Evolutionary conservation across 2,113 vertebrate genomes (phyloP).

Genomic region (Elachura formosa): DNA sequence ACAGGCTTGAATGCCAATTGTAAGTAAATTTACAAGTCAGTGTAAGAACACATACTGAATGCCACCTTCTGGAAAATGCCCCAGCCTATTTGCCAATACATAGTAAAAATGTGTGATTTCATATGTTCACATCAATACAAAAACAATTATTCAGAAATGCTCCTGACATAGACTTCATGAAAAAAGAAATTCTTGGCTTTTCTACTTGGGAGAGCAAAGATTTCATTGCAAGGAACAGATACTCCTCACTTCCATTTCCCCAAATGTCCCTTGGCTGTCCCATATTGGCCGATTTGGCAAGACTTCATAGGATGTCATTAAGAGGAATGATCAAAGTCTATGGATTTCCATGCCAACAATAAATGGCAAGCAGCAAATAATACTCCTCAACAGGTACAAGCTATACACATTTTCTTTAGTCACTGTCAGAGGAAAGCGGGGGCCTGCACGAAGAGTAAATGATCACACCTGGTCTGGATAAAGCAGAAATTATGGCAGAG

Average conservation of each 20-base stretch:
- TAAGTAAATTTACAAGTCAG: too few relatives aligned
- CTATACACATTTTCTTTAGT: not conserved
- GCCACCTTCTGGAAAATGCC: not conserved
- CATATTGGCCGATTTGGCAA: not conserved
- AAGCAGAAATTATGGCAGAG: not conserved
- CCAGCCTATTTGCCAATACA: not conserved
- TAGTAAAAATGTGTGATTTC: not conserved
- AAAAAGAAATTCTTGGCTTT: not conserved
- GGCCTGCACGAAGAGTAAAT: not conserved
- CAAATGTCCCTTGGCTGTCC: not conserved
- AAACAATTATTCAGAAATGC: not conserved
- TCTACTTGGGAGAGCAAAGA: not conserved
- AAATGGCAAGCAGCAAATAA: not conserved
- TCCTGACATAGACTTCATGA: not conserved
- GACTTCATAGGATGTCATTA: not conserved
- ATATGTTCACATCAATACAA: not conserved
- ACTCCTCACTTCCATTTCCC: fast-evolving
- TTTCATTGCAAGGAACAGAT: not conserved
- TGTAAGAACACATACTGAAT: too few relatives aligned
- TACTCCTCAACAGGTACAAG: not conserved
- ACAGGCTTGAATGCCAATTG: too few relatives aligned
- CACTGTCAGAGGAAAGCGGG: not conserved
- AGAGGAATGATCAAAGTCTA: not conserved
- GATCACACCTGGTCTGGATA: not conserved
- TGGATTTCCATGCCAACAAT: not conserved